A percentile compares a stretch with the other conserved stretches of the same genome.
phyloP scores from a whole-genome alignment of 2,113 vertebrate species.

The Sminthopsis crassicaudata region DNA sequence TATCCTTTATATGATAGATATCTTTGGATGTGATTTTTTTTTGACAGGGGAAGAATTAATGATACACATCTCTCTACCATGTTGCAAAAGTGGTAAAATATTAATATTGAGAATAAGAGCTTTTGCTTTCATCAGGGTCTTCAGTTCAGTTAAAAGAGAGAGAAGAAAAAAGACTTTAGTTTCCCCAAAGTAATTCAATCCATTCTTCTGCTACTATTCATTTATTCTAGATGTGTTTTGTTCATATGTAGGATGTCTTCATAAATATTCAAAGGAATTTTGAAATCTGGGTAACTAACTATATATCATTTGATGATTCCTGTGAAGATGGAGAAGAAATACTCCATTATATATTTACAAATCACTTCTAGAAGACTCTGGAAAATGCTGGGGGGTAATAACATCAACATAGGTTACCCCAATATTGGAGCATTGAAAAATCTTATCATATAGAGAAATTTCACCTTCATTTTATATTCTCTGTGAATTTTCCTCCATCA shows the following conservation, averaged over 20 bases:
- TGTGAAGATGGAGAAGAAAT: background rate
- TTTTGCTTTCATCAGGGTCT: background rate
- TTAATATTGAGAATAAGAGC: background rate
- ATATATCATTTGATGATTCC: background rate
- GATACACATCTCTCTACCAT: too few species aligned
- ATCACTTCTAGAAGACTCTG: background rate
- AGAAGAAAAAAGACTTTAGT: background rate
- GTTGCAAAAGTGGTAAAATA: background rate
- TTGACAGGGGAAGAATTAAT: too few species aligned
- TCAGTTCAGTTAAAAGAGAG: background rate
- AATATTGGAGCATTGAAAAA: background rate
- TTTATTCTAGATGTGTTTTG: background rate
- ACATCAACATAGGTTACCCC: too few species aligned
- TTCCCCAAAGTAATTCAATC: background rate
- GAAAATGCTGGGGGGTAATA: background rate
- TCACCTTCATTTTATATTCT: background rate
- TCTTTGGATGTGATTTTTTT: too few species aligned
- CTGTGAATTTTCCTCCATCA: background rate
- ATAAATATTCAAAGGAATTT: background rate
- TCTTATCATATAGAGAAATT: background rate
- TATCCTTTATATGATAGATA: background rate
- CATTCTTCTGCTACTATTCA: background rate
- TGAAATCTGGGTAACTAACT: background rate
- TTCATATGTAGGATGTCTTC: background rate
- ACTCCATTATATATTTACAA: background rate